phyloP scores from a whole-genome alignment of 2,888 invertebrate species.

The Tetrapedia diversipes region DNA sequence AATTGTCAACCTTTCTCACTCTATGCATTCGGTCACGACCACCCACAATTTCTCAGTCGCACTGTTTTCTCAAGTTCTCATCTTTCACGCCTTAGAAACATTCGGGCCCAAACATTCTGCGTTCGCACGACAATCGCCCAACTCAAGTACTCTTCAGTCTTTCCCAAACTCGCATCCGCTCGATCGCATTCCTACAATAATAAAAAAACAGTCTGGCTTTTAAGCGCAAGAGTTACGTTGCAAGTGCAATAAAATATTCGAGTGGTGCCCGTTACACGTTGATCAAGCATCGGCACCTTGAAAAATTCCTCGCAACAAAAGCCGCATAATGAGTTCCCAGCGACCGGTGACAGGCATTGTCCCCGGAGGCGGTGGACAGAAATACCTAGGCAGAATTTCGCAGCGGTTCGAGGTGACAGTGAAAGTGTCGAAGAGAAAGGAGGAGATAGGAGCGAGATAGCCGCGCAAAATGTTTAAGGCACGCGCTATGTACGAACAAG shows the following conservation, averaged over 20 bases:
- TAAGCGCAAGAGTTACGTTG: too few relatives aligned
- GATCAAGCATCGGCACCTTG: background rate
- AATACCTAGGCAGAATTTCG: slow-evolving; percentile 24
- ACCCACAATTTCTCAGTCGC: too few relatives aligned
- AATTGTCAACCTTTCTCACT: too few relatives aligned
- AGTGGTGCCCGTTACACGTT: background rate
- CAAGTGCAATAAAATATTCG: background rate
- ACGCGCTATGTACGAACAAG: slow-evolving; percentile 26
- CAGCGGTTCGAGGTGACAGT: slow-evolving; percentile 48
- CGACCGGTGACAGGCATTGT: slow-evolving; percentile 13
- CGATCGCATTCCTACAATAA: too few relatives aligned
- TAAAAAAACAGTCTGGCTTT: too few relatives aligned
- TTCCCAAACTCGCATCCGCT: too few relatives aligned
- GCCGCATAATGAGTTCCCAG: background rate
- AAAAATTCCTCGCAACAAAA: slow-evolving; percentile 4
- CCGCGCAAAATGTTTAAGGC: slow-evolving; percentile 30
- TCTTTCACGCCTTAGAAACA: too few relatives aligned
- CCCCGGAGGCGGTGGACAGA: slow-evolving; percentile 3
- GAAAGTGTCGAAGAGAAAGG: slow-evolving; percentile 62
- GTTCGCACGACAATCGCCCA: too few relatives aligned
- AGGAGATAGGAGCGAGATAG: slow-evolving; percentile 53
- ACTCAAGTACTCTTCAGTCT: too few relatives aligned
- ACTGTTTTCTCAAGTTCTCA: too few relatives aligned
- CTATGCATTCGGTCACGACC: too few relatives aligned
- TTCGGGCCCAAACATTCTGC: too few relatives aligned